These are phyloP conservation scores for Calameuta pallipes DNA, from an alignment of 2,888 invertebrate genomes.

Conservation along the genomic window DNA sequence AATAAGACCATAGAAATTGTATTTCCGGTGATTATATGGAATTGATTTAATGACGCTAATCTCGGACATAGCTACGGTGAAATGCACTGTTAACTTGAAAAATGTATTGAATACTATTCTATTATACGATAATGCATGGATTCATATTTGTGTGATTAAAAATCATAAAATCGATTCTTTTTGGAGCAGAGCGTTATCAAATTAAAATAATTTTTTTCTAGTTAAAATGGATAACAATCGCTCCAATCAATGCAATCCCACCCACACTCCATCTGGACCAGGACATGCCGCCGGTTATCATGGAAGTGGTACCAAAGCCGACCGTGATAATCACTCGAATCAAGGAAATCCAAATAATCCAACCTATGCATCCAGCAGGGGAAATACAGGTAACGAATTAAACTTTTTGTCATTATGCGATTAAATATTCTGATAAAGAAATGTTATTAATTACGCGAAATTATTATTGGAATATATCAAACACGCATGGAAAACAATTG, in stretches of 20 bases:
- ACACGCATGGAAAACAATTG: too few relatives aligned
- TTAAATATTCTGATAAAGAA: too few relatives aligned
- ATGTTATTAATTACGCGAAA: too few relatives aligned
- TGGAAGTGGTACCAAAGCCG: slow-evolving; percentile 26
- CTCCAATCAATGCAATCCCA: slow-evolving; percentile 50
- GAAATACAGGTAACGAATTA: too few relatives aligned
- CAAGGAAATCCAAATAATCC: slow-evolving; percentile 53
- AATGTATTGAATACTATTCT: not conserved
- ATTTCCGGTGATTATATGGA: not conserved
- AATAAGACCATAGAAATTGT: not conserved
- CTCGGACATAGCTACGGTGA: not conserved
- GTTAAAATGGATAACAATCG: slow-evolving; percentile 30
- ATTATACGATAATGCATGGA: not conserved
- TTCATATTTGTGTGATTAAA: not conserved
- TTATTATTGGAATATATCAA: too few relatives aligned
- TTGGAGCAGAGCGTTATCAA: not conserved
- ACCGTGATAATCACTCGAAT: slow-evolving; percentile 53
- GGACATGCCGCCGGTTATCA: slow-evolving; percentile 45
- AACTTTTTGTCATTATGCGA: too few relatives aligned
- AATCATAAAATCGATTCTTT: not conserved
- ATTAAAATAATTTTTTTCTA: not conserved
- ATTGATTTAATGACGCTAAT: not conserved
- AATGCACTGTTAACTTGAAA: not conserved
- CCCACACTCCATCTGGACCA: slow-evolving; percentile 36
- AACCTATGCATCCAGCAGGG: slow-evolving; percentile 46